Base-by-base conservation (phyloP, 2,113 vertebrate species). In the Uria lomvia region DNA sequence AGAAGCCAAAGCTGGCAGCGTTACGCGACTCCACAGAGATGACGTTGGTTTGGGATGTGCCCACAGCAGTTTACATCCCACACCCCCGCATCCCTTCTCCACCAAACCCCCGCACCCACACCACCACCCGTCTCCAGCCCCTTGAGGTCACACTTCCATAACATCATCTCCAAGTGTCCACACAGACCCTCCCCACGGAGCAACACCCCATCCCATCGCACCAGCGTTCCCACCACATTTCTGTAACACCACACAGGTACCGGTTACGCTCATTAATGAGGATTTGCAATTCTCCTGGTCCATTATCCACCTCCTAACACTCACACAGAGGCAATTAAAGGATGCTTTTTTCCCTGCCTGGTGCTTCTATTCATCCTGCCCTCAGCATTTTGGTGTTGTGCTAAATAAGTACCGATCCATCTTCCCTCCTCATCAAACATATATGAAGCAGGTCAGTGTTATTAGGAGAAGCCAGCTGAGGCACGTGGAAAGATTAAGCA, bases 31-130 rank as follows among this genome's bases (percentile, higher is more conserved):
- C 65, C 1, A 12, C 56, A 22, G 59, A 40, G n/a, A 6, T 1
- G 12, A 2, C 1, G 8, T 4, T 29, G 19, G 23, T 38, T 24
- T 30, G 20, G 43, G 34, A 47, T 2, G 0, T 11, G 52, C 18
- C 15, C 17, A 21, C 17, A 1, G 67, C 29, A 18, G 36, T 8
- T 86, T 14, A n/a, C 32, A 5, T 15, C 21, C n/a, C 1, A 0
- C 53, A 55, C n/a, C 53, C 40, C 60, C 8, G 0, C 34, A 13
- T 9, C 6, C 1, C 34, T 34, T 30, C 67, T n/a, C 47, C 20
- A 15, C 59, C 45, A 67, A 27, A 29, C 36, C 24, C 23, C 4
- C 3, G 3, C 58, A 24, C 38, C 58, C 6, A 14, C 43, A 26
- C 4, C 55, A 21, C 0, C 3, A 1, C 59, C 43, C 11, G 5